Conservation (phyloP, 2,113 vertebrate genomes). For the Phasianus colchicus region DNA sequence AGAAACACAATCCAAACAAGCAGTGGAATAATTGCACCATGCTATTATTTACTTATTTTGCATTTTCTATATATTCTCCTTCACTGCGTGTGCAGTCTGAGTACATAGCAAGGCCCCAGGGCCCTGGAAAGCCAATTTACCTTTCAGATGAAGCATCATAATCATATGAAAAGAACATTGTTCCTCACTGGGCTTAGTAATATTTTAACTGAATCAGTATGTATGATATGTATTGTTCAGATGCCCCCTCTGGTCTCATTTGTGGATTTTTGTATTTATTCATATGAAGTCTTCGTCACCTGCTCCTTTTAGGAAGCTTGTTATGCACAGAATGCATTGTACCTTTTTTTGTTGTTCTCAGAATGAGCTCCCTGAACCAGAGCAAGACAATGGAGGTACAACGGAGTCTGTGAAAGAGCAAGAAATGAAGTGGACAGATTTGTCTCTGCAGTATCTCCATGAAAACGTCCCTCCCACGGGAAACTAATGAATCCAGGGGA, state of each 20-base stretch:
- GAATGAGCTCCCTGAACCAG: slow-evolving; percentile 97
- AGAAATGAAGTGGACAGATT: slow-evolving; percentile 99
- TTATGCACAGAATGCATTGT: neutral
- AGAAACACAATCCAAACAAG: slow-evolving; percentile 7
- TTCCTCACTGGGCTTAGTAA: neutral
- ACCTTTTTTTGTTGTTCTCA: slow-evolving; percentile 65
- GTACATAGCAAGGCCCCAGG: neutral
- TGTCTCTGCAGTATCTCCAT: slow-evolving; percentile 94
- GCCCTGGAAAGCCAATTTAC: neutral
- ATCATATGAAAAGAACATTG: neutral
- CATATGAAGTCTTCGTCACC: neutral
- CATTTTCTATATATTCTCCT: slow-evolving; percentile 11
- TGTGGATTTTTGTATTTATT: neutral
- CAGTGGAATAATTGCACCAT: neutral
- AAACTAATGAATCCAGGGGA: slow-evolving; percentile 66
- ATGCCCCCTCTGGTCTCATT: neutral
- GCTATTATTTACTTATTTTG: slow-evolving; percentile 5
- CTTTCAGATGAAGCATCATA: slow-evolving; percentile 25
- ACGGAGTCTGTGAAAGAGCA: slow-evolving; percentile 98
- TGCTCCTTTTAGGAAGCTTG: neutral
- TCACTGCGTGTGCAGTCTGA: neutral
- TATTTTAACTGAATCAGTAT: neutral
- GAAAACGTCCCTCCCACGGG: slow-evolving; percentile 90
- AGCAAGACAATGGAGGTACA: slow-evolving; percentile 97
- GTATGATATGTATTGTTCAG: neutral